Conservation (phyloP, 2,888 invertebrate genomes). For the Lamproptera curius region DNA sequence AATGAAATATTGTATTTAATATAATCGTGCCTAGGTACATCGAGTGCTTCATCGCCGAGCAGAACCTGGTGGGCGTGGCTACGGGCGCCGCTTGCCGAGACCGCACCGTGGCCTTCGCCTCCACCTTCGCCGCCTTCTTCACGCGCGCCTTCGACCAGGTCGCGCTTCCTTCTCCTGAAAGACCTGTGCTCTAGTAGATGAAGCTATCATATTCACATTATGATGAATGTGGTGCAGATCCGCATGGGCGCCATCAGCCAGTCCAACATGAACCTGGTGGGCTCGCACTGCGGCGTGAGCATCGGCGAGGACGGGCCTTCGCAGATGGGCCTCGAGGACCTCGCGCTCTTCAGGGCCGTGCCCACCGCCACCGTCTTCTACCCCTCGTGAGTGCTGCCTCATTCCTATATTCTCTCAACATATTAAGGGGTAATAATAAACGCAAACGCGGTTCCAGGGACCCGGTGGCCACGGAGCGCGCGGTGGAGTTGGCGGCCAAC, state of each 20-base stretch:
- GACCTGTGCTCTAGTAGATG: too few species aligned
- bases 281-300: constrained; percentile 98
- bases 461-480: constrained; percentile 96
- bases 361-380: constrained; percentile 90
- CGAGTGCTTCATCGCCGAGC: constrained; percentile 99
- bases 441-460: constrained; percentile 75
- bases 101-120: constrained; percentile 95
- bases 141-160: constrained; percentile 97
- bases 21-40: too few species aligned
- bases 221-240: constrained; percentile 74
- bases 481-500: constrained; percentile 97
- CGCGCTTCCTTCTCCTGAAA: constrained; percentile 14
- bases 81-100: constrained; percentile 96
- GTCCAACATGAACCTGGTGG: constrained; percentile 96
- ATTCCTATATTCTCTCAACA: too few species aligned
- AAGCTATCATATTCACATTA: too few species aligned
- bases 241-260: constrained; percentile 99
- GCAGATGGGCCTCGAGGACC: constrained; percentile 99
- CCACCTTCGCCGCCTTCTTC: constrained; percentile 99
- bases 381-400: constrained; percentile 74
- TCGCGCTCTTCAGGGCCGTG: constrained; percentile 95
- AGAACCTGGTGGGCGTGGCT: constrained; percentile 97
- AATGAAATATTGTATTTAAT: too few species aligned
- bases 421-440: too few species aligned
- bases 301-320: constrained; percentile 99